These are phyloP conservation scores for Cyanoramphus novaezelandiae DNA, from an alignment of 2,113 vertebrate species.

Conservation along the genomic window DNA sequence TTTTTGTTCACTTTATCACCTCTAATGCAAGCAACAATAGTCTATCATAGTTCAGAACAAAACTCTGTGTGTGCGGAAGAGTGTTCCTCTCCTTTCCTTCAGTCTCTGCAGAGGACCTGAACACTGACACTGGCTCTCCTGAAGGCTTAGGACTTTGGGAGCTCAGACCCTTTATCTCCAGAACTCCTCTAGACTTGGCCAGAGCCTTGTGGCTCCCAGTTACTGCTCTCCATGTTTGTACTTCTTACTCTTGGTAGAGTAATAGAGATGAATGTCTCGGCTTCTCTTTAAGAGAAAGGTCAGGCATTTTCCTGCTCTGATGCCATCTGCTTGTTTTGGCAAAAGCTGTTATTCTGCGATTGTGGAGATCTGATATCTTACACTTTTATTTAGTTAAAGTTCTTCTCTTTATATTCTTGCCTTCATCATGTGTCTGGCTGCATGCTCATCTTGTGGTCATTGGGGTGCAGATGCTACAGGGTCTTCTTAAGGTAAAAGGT, in stretches of 20 bases:
- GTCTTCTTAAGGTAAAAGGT: neutral
- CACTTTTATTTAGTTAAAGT: neutral
- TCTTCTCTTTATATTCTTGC: neutral
- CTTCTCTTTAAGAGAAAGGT: neutral
- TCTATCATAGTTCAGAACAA: neutral
- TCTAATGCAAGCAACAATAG: neutral
- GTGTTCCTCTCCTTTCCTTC: neutral
- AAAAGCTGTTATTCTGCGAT: neutral
- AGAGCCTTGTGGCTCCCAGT: neutral
- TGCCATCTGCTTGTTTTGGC: neutral
- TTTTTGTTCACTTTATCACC: neutral
- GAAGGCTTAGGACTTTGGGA: neutral
- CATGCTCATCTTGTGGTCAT: neutral
- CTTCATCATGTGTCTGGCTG: neutral
- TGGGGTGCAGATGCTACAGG: neutral
- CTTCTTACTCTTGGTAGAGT: neutral
- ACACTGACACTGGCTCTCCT: neutral
- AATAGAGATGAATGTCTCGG: neutral
- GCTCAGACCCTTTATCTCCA: neutral
- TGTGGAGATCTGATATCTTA: neutral
- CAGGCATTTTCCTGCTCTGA: neutral
- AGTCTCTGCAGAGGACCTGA: neutral
- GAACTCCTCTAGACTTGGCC: neutral
- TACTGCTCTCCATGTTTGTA: neutral
- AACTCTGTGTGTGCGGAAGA: neutral